Base-by-base conservation (phyloP, 1,140 invertebrate species). In the Polypedilum pembai region DNA sequence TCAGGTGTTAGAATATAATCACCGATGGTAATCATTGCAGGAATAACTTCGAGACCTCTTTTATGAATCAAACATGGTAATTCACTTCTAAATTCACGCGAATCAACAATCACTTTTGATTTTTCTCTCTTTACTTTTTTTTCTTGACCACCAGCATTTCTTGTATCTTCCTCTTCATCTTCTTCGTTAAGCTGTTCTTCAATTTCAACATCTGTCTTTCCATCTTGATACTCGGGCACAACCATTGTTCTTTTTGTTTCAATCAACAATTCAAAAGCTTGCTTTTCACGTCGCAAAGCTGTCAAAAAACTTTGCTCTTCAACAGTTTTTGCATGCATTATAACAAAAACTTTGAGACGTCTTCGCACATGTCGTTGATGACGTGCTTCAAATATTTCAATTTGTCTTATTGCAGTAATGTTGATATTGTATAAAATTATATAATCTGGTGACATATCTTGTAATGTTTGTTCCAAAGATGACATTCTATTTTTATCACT, bases 1-100 rank as follows among this genome's bases (percentile, higher is more conserved):
- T 98, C 95, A 0, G 95, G 94, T 0, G 96, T 96, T 1, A 99
- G 84, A 78, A 99, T 96, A 80, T 99, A 99, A 84, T 99, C 98
- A 1, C 96, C 96, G 73, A 99, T 90, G 76, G 92, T 87, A 69
- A 98, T 88, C 1, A 94, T 96, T 0, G 96, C 85, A 1, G 98
- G 97, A 80, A 96, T 90, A 75, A 99, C 92, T 78, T 97, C 92
- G 75, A 99, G 92, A 2, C 95, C 95, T 76, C 94, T 87, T 79
- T 92, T 91, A 80, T 99, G 96, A 73, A 99, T 88, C 41, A 99
- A 84, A 7, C 94, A 91, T 0, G 98, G 98, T 17, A 99, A 84
- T 82, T 99, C 96, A 76, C 95, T 97, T 73, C 96, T 87, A 81
- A 99, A 99, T 84, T 99, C 98, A 79, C 98, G 86, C 91, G 98